Base-by-base conservation (phyloP, 2,888 invertebrate genomes). In the Polylopha cassiicola region DNA sequence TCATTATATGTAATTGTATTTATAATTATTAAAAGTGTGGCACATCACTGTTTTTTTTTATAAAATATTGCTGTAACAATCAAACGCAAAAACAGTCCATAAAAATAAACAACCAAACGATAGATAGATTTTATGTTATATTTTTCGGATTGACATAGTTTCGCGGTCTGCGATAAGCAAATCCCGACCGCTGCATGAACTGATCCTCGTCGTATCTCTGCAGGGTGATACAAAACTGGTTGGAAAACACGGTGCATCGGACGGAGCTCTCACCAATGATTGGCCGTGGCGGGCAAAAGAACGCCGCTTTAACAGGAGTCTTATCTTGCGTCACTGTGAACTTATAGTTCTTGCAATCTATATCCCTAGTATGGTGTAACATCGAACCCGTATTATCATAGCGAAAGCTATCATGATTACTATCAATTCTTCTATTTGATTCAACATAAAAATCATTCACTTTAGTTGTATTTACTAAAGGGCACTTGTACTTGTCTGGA, bases 341-440 rank as follows among this genome's bases (percentile, higher is more conserved):
- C 39, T 80, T 85, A 43, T 85, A 85, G 48, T 75, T 78, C 47
- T 81, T 84, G 47, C 85, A 85, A 44, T 84, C 82, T 16, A 84
- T 75, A 1, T 79, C 67, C 8, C 58, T 55, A 2, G 53, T 48
- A 8, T 51, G 51, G 3, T 47, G 45, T 3, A 41, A 38, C 11
- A 42, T 34, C 3, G 48, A 34, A 21, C 33, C 43, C 2, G 48
- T 45, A 14, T 49, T 44, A 2, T 37, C 41, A 14, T 48, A 37
- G 13, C 26, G 39, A 0, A 46, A 41, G 5, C 45, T 53, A n/a
- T 47, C 53, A 11, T 34, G 31, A 30, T 55, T 52, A 0, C 47
- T 30, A 20, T 66, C 66, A 2, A 55, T 52, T 44, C 62, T 68
- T 21, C 61, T 53, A 33, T 60, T 64, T n/a, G 57, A 53, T 44